Percentiles rank a stretch among this genome's conserved stretches.
Evolutionary conservation across 2,113 vertebrate genomes (phyloP).

Genomic region (Leptobrachium leishanense): DNA sequence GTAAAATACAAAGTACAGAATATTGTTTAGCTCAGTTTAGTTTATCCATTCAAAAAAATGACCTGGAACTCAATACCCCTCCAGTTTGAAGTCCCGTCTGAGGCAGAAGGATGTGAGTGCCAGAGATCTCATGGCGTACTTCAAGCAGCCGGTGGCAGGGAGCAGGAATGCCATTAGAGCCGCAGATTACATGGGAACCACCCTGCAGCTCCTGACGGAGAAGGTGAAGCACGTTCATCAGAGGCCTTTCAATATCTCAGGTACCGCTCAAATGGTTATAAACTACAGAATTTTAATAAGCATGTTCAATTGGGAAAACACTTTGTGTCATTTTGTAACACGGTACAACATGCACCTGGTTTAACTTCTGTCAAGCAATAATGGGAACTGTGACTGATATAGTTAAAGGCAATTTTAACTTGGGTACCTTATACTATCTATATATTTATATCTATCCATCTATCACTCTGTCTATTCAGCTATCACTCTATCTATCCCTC

Average conservation of each 20-base stretch:
- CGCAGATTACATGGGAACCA: slow-evolving; percentile 80
- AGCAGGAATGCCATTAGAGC: slow-evolving; percentile 69
- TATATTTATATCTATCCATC: too few relatives aligned
- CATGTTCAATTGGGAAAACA: too few relatives aligned
- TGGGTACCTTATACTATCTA: too few relatives aligned
- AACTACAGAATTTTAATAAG: neutral
- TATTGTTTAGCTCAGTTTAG: too few relatives aligned
- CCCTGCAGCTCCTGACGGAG: slow-evolving; percentile 73
- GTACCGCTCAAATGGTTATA: slow-evolving; percentile 54
- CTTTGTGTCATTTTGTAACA: too few relatives aligned
- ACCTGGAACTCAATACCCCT: neutral
- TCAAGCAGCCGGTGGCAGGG: slow-evolving; percentile 78
- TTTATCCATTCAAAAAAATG: neutral
- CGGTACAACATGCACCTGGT: too few relatives aligned
- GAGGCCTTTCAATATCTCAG: slow-evolving; percentile 78
- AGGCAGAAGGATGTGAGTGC: slow-evolving; percentile 62
- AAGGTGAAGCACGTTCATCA: slow-evolving; percentile 62
- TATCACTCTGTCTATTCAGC: too few relatives aligned
- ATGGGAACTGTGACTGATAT: too few relatives aligned
- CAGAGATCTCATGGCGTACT: slow-evolving; percentile 73
- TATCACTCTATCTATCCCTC: too few relatives aligned
- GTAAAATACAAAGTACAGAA: too few relatives aligned
- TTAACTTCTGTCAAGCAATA: too few relatives aligned
- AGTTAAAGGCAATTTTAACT: too few relatives aligned
- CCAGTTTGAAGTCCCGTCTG: slow-evolving; percentile 77